phyloP scores from a whole-genome alignment of 2,888 invertebrate genomes.

The Tipula helvola region DNA sequence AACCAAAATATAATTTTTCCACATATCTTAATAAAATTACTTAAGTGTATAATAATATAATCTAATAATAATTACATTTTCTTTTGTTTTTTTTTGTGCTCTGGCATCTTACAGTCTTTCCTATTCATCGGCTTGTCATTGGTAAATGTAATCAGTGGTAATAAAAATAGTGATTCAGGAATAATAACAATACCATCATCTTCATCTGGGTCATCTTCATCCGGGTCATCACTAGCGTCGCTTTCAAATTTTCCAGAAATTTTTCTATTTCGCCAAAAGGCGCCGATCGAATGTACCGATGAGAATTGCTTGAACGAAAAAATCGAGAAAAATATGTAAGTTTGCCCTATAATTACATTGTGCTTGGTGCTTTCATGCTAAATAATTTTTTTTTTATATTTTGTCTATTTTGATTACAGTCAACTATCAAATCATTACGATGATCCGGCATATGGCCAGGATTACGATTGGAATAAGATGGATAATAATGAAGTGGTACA shows the following conservation, averaged over 20 bases:
- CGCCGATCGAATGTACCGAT: not conserved
- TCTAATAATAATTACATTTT: not conserved
- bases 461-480: constrained; percentile 1
- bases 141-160: not conserved
- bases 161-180: not conserved
- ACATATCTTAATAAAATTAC: not conserved
- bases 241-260: not conserved
- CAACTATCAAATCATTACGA: not conserved
- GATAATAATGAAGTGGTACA: not conserved
- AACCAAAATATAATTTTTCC: not conserved
- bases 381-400: not conserved
- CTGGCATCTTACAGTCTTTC: not conserved
- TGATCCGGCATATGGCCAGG: not conserved
- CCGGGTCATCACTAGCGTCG: not conserved
- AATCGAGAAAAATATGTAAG: not conserved
- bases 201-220: not conserved
- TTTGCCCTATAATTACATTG: not conserved
- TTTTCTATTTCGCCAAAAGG: not conserved
- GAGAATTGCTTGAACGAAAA: not conserved
- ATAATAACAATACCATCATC: not conserved
- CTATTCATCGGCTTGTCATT: not conserved
- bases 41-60: not conserved
- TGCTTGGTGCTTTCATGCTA: not conserved
- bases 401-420: not conserved
- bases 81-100: not conserved